phyloP scores from a whole-genome alignment of 2,888 invertebrate genomes.

The Dicyrtoma fusca region DNA sequence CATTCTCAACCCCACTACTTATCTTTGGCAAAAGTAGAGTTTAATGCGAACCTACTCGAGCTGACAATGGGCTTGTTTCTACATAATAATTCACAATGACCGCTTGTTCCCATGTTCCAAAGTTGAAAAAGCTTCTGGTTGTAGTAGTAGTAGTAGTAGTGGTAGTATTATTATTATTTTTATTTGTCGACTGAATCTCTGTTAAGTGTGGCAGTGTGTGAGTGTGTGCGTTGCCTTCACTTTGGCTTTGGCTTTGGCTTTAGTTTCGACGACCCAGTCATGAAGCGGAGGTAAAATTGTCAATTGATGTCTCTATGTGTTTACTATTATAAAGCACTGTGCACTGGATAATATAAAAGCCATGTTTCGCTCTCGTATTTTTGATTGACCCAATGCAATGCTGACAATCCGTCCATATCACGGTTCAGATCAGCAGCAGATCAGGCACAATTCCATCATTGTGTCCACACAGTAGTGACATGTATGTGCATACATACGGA shows the following conservation, averaged over 20 bases:
- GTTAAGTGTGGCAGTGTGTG: too few relatives aligned
- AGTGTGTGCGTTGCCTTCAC: too few relatives aligned
- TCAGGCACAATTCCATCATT: too few relatives aligned
- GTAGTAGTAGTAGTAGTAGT: too few relatives aligned
- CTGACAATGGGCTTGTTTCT: constrained; percentile 11
- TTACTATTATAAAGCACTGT: neutral
- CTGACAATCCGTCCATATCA: too few relatives aligned
- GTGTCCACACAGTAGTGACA: neutral
- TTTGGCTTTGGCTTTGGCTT: too few relatives aligned
- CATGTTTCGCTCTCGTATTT: neutral
- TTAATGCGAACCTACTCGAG: constrained; percentile 25
- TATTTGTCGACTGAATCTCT: too few relatives aligned
- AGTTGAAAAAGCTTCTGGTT: too few relatives aligned
- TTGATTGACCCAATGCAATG: constrained; percentile 9
- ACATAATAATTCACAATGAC: constrained; percentile 12
- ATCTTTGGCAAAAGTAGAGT: constrained; percentile 35
- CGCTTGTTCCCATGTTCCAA: constrained; percentile 2
- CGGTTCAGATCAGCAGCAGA: too few relatives aligned
- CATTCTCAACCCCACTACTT: constrained; percentile 5
- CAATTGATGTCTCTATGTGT: constrained; percentile 3
- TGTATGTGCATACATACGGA: neutral
- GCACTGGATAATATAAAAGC: neutral
- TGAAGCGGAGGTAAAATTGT: constrained; percentile 12
- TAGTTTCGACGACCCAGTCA: too few relatives aligned
- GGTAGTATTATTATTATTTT: too few relatives aligned